Evolutionary conservation across 2,113 vertebrate genomes (phyloP), one percentile per base, ranked within the genome.

Genomic region (Epinephelus moara): DNA sequence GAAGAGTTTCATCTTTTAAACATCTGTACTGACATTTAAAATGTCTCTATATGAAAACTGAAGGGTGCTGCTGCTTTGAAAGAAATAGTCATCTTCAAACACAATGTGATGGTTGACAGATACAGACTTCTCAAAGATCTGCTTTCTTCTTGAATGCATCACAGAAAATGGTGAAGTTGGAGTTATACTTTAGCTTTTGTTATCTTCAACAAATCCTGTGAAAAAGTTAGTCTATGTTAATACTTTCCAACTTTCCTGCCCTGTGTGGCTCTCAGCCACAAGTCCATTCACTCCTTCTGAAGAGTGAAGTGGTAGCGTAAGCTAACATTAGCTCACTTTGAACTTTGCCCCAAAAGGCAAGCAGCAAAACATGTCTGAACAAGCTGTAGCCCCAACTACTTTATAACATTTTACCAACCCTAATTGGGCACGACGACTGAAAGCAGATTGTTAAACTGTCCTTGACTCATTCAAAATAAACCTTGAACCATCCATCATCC

Each of bases 1-100:
- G 18, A 55, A 53, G 37, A 47, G 45, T 47, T 86, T 68, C 71
- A 68, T 92, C 81, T 81, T 81, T 75, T 13, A 67, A 69, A 75
- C 37, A 79, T 88, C 68, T 13, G 21, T 7, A 42, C 17, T 81
- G 80, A 66, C 66, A 78, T 90, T 87, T 84, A 40, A 77, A 67
- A 81, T 66, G 19, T 78, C 66, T 56, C 0, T 50, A 33, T 70
- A 19, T 60, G 50, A 75, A 71, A 77, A 0, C 56, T 30, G 30
- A 30, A 23, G 49, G 23, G 59, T 40, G 3, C 3, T 9, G 42
- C 40, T 68, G 59, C 70, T 73, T 49, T 56, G 40, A 70, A 56
- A 59, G 30, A 66, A 68, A 56, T 40, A 3, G 62, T n/a, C 30
- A 42, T 19, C 56, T 70, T 82, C 17, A 55, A 47, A 49, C 63